Evolutionary conservation across 2,113 vertebrate genomes (phyloP), one percentile per base, ranked within the genome.

Genomic region (Stomatorhinus ivindoensis): DNA sequence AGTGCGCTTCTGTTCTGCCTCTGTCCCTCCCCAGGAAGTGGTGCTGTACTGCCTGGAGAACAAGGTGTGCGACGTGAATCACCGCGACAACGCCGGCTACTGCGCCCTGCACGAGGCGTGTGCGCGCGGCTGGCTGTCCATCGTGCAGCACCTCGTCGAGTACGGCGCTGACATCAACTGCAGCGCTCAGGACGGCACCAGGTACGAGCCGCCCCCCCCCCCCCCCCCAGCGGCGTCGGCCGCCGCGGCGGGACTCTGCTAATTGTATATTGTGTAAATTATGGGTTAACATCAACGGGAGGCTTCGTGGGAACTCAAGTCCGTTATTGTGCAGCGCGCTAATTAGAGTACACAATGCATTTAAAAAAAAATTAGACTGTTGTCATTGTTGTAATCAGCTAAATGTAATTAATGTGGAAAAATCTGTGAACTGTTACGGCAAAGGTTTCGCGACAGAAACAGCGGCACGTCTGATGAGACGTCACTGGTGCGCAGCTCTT

Each of bases 111-210:
- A 99, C 0, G 98, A 99, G 91, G 98, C 98, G 61, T 99, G 98
- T 89, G 98, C 97, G 53, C 93, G 97, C 0, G 98, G 98, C 91
- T 98, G 98, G 98, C 95, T 99, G 91, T 96, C 94, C 95, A 99
- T 99, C 9, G 98, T 97, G 82, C 95, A 97, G 51, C 97, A 98
- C 92, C 97, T 99, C 92, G 96, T 99, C 0, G 97, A 98, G 92
- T 97, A 99, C 3, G 98, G 98, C 2, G 98, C 98, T 0, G 98
- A 99, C 86, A 98, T 99, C 86, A 99, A 99, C 96, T 99, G 98
- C 95, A 98, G 98, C 0, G 98, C 98, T 0, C 98, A 99, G 94
- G 98, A 99, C 87, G 98, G 98, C 92, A 99, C 98, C 93, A 98
- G 98, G 98, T 98, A 61, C 93, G 94, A 35, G n/a, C n/a, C 0